Evolutionary conservation across 2,113 vertebrate species (phyloP).

Genomic region (Coturnix japonica): DNA sequence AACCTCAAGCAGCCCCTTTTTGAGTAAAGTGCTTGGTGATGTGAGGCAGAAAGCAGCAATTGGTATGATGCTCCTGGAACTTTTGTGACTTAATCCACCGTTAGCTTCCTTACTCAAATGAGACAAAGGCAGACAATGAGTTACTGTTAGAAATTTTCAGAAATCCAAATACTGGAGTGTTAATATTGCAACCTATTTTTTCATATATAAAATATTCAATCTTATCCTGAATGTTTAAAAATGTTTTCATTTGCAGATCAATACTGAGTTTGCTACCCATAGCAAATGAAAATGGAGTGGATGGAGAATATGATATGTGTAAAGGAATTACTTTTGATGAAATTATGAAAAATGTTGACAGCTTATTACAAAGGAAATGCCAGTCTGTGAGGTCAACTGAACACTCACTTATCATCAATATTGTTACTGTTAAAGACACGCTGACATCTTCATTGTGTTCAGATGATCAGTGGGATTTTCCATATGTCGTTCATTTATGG

Average conservation of each 20-base stretch:
- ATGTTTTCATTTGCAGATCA: conserved; percentile 78
- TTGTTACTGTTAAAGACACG: conserved; percentile 86
- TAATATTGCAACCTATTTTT: background rate
- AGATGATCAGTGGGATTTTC: conserved; percentile 88
- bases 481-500: conserved; percentile 95
- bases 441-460: conserved; percentile 82
- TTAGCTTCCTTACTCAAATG: background rate
- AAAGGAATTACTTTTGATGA: conserved; percentile 91
- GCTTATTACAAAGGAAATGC: conserved; percentile 83
- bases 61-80: background rate
- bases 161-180: background rate
- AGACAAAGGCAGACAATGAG: background rate
- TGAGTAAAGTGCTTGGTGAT: background rate
- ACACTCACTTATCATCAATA: conserved; percentile 86
- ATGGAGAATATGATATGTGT: conserved; percentile 77
- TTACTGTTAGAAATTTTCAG: background rate
- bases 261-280: conserved; percentile 86
- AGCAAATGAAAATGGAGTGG: conserved; percentile 41
- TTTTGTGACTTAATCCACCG: background rate
- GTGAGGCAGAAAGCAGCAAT: rapidly evolving
- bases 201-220: background rate
- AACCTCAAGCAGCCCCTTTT: background rate
- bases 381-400: conserved; percentile 60
- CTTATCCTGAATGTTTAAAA: background rate
- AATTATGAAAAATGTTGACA: conserved; percentile 78